phyloP scores from a whole-genome alignment of 1,140 invertebrate genomes.

The Asbolus verrucosus region DNA sequence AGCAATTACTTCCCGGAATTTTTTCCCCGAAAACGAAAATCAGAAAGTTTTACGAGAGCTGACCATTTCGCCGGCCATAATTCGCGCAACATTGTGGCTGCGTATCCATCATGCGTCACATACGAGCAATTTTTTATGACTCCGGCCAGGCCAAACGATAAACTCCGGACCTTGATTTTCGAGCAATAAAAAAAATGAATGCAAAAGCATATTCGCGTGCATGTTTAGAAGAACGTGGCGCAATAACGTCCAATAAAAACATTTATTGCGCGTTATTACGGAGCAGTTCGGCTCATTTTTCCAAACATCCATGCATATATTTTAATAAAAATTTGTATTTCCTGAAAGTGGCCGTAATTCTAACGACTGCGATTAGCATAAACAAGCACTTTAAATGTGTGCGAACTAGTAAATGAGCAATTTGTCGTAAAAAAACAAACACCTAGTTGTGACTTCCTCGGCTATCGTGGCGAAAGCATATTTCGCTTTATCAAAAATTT shows the following conservation, averaged over 20 bases:
- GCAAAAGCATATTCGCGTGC: neutral
- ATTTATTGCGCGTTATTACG: slow-evolving; percentile 13
- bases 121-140: too few relatives aligned
- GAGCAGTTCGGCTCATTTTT: slow-evolving; percentile 3
- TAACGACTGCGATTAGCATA: slow-evolving; percentile 8
- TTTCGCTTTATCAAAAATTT: slow-evolving; percentile 34
- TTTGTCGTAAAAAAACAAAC: slow-evolving; percentile 26
- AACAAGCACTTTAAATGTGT: neutral
- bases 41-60: too few relatives aligned
- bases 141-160: too few relatives aligned
- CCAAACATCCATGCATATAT: neutral
- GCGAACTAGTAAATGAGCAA: slow-evolving; percentile 21
- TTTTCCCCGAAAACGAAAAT: too few relatives aligned
- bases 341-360: neutral
- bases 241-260: slow-evolving; percentile 15
- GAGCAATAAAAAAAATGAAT: slow-evolving; percentile 22
- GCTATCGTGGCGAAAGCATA: too few relatives aligned
- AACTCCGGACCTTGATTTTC: slow-evolving; percentile 19
- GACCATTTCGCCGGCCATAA: too few relatives aligned
- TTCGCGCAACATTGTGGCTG: too few relatives aligned
- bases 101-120: too few relatives aligned
- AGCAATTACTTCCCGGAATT: too few relatives aligned
- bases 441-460: slow-evolving; percentile 11
- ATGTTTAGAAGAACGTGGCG: neutral
- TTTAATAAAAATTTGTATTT: neutral